Evolutionary conservation across 2,113 vertebrate genomes (phyloP), one percentile per base, ranked within the genome.

Genomic region (Brachypteracias leptosomus): DNA sequence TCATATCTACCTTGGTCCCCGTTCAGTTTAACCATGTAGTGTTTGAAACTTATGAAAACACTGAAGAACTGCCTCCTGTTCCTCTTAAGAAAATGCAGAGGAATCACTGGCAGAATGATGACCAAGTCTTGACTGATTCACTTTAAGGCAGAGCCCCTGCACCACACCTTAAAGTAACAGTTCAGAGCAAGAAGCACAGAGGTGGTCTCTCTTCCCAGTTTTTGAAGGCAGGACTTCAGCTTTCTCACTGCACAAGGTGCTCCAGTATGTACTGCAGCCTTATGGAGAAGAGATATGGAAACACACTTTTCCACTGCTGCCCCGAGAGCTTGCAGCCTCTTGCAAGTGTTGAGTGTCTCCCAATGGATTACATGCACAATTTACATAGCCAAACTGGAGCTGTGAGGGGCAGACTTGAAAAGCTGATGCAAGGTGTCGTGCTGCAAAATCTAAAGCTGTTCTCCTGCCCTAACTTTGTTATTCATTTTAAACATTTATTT

Each of bases 341-440:
- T 58, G 28, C 2, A 9, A 22, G 18, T 17, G 12, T 11, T 0
- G 0, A 68, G 7, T 4, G 5, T 28, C 31, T 74, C 13, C n/a
- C 16, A 38, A 22, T 0, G 1, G 28, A 19, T 13, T n/a, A 18
- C 2, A 8, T 0, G 2, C 28, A 31, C 11, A 61, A 15, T 5
- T 52, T n/a, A 63, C 18, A n/a, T 6, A 77, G 3, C 11, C 67
- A 44, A 7, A 61, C 5, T 16, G 15, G 4, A 42, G 35, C 40
- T 73, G 31, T 28, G 46, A 74, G 29, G 4, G 22, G 22, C 24
- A 54, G 55, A 46, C 42, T 46, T 3, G 2, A 62, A 80, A 85
- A 70, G 44, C 6, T 75, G 19, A 19, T 46, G 15, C 24, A 90
- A 88, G 15, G 51, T 16, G 9, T 73, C 1, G 1, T 3, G 4